These are phyloP conservation scores for Subacronicta megacephala DNA, from an alignment of 2,888 invertebrate species.

Conservation along the genomic window DNA sequence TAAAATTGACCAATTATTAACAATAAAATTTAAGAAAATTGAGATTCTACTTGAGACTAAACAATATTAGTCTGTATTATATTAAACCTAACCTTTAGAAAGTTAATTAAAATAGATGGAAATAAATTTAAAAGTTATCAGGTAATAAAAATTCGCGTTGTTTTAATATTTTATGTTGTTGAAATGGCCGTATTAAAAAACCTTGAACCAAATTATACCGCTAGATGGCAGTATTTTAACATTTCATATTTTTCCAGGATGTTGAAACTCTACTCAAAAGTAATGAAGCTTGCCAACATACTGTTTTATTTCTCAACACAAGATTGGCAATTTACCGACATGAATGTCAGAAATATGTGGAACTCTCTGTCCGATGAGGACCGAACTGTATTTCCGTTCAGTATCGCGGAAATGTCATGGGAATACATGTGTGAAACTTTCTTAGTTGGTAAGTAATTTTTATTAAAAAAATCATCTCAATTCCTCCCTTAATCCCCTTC, in stretches of 20 bases:
- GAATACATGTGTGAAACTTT: conserved; percentile 84
- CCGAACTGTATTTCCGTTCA: conserved; percentile 92
- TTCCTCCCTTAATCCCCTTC: no score
- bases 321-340: conserved; percentile 93
- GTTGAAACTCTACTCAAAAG: conserved; percentile 92
- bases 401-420: conserved; percentile 93
- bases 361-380: conserved; percentile 89
- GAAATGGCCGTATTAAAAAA: background rate
- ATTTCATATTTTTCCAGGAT: conserved; percentile 88
- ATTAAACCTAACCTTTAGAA: no score
- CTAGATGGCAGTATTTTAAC: background rate
- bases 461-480: no score
- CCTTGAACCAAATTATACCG: no score
- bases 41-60: no score
- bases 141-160: no score
- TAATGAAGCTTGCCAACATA: conserved; percentile 93
- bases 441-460: conserved; percentile 71
- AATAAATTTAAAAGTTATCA: no score
- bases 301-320: conserved; percentile 94
- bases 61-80: no score
- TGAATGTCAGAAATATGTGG: conserved; percentile 90
- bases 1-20: no score
- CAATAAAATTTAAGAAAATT: no score
- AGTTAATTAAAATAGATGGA: no score
- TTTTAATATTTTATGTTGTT: no score